Conservation (phyloP, 2,797 vertebrate genomes). For the Rhabdophis nuchalis region DNA sequence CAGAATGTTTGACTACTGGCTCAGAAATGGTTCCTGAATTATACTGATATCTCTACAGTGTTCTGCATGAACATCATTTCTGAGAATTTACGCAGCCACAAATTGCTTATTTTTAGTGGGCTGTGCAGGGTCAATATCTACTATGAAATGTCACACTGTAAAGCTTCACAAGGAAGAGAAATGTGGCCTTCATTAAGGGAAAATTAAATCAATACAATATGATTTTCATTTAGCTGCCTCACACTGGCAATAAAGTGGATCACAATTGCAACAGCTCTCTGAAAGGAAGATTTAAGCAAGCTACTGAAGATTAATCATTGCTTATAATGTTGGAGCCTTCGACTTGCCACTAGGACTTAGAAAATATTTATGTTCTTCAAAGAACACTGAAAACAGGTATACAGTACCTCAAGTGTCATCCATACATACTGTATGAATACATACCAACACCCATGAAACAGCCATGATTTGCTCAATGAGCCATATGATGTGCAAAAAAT, state of each 20-base stretch:
- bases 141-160: accelerated
- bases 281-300: slow-evolving; percentile 1
- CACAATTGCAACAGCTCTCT: not conserved
- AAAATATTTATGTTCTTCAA: not conserved
- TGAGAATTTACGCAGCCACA: slow-evolving; percentile 14
- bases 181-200: not conserved
- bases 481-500: not conserved
- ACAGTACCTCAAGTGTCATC: not conserved
- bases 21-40: slow-evolving; percentile 41
- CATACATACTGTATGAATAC: too few relatives aligned
- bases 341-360: accelerated
- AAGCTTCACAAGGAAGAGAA: not conserved
- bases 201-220: not conserved
- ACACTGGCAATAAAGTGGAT: not conserved
- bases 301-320: slow-evolving; percentile 4
- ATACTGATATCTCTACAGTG: slow-evolving; percentile 27
- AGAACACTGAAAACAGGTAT: not conserved
- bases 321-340: not conserved
- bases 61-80: slow-evolving; percentile 27
- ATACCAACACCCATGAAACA: not conserved
- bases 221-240: not conserved
- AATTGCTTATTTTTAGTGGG: slow-evolving; percentile 3
- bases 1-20: slow-evolving; percentile 38
- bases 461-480: not conserved
- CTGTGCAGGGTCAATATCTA: not conserved